Evolutionary conservation across 92 coral and sea anemone species (phyloP).

Genomic region (Actinernus sp.): DNA sequence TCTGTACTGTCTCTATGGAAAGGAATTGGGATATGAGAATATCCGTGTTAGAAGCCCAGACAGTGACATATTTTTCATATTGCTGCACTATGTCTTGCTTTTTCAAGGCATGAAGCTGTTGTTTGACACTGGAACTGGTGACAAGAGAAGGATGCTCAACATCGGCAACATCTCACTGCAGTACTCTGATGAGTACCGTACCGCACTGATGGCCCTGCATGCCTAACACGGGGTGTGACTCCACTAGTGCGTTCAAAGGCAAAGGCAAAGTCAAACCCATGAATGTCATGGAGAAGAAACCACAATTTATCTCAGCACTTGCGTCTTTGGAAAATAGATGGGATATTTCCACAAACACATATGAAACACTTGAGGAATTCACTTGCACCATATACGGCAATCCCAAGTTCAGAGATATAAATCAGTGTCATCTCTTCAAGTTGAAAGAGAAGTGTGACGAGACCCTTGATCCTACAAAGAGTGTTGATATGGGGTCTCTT

Average conservation of each 20-base stretch:
- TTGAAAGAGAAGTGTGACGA: too few species aligned
- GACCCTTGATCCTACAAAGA: too few species aligned
- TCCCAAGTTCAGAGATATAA: too few species aligned
- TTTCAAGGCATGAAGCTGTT: slow-evolving; percentile 11
- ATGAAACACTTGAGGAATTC: slow-evolving; percentile 19
- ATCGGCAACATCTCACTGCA: too few species aligned
- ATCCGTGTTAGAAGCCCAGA: slow-evolving; percentile 58
- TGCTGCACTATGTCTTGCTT: slow-evolving; percentile 34
- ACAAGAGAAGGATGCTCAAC: slow-evolving; percentile 26
- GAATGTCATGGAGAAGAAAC: slow-evolving; percentile 33
- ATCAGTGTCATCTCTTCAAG: too few species aligned
- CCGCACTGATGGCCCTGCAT: too few species aligned
- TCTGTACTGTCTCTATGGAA: slow-evolving; percentile 39
- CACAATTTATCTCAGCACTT: too few species aligned
- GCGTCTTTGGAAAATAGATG: too few species aligned
- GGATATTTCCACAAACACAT: neutral
- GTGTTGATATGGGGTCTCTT: too few species aligned
- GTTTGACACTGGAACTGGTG: slow-evolving; percentile 52
- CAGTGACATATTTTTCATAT: slow-evolving; percentile 55
- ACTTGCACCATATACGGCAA: slow-evolving; percentile 40
- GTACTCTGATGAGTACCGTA: too few species aligned
- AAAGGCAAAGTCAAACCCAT: slow-evolving; percentile 49
- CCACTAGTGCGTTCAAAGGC: slow-evolving; percentile 58
- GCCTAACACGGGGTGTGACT: slow-evolving; percentile 45
- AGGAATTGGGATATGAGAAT: slow-evolving; percentile 12